phyloP scores from a whole-genome alignment of 2,113 vertebrate species.

The Saccopteryx bilineata region DNA sequence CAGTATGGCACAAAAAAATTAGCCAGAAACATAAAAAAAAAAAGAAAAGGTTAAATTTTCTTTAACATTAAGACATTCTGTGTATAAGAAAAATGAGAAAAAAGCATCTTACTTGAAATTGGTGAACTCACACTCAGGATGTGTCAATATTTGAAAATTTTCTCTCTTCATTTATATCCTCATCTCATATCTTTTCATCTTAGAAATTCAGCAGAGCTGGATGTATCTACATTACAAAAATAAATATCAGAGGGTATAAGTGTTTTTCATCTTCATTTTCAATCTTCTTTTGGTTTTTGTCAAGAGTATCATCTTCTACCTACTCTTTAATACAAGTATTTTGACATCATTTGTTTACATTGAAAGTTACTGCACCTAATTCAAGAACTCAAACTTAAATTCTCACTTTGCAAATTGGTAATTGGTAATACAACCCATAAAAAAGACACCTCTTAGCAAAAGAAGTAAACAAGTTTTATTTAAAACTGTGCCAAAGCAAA shows the following conservation, averaged over 20 bases:
- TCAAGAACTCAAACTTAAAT: not conserved
- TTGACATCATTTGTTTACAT: not conserved
- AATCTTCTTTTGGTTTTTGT: not conserved
- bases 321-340: not conserved
- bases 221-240: slow-evolving; percentile 29
- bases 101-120: not conserved
- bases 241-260: not conserved
- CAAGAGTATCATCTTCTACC: not conserved
- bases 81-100: not conserved
- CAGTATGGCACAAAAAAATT: slow-evolving; percentile 38
- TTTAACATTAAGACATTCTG: slow-evolving; percentile 18
- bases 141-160: not conserved
- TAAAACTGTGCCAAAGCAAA: not conserved
- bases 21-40: slow-evolving; percentile 59
- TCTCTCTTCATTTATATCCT: not conserved
- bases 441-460: not conserved
- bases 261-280: not conserved
- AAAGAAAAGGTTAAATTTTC: slow-evolving; percentile 55
- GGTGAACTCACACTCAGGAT: not conserved
- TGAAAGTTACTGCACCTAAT: not conserved
- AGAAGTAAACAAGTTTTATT: not conserved
- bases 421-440: not conserved
- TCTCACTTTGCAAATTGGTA: not conserved
- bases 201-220: not conserved
- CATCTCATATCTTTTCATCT: not conserved